phyloP scores from a whole-genome alignment of 2,113 vertebrate species.

The Aldabrachelys gigantea region DNA sequence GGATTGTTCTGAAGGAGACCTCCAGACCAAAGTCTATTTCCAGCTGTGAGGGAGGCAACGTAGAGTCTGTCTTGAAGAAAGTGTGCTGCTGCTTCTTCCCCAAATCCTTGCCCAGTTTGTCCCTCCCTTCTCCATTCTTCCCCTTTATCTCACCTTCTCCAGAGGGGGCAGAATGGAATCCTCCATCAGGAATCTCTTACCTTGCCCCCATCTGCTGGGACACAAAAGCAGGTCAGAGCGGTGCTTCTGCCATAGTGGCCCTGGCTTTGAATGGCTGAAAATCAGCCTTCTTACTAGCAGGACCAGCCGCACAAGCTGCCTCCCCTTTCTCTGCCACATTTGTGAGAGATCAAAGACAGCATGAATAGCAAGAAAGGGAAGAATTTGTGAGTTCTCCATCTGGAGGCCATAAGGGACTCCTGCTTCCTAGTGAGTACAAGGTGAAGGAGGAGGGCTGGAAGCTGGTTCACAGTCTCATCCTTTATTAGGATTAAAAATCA shows the following conservation, averaged over 20 bases:
- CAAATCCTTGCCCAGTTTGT: not conserved
- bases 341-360: constrained; percentile 76
- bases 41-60: no score
- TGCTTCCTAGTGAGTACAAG: constrained; percentile 21
- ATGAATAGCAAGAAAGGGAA: constrained; percentile 69
- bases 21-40: no score
- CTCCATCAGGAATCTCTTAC: no score
- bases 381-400: constrained; percentile 73
- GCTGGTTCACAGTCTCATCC: not conserved
- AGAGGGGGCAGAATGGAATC: not conserved
- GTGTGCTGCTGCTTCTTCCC: no score
- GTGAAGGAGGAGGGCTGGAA: constrained; percentile 17
- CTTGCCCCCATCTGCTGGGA: not conserved
- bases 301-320: not conserved
- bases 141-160: not conserved
- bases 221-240: not conserved
- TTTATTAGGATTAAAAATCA: constrained; percentile 22
- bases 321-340: not conserved
- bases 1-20: no score
- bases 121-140: not conserved
- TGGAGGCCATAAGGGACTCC: constrained; percentile 77
- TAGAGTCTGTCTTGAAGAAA: no score
- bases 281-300: not conserved
- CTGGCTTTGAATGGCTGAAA: not conserved
- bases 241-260: not conserved